phyloP scores from a whole-genome alignment of 2,888 invertebrate genomes.

The Adelphocoris suturalis region DNA sequence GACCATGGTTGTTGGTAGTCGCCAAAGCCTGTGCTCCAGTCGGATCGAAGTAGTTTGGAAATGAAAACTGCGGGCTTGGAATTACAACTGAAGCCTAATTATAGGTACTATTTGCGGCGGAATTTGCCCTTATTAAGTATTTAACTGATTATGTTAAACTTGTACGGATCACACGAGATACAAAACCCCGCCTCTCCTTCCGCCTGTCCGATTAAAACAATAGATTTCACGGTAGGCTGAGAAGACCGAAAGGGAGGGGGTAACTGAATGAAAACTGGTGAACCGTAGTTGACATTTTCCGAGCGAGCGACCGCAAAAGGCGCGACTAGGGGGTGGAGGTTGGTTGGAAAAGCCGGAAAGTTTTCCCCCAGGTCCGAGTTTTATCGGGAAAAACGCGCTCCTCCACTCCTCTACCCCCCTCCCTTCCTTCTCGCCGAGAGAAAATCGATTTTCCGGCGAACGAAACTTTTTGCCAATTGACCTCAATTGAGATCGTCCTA shows the following conservation, averaged over 20 bases:
- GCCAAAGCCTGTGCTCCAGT: too few species aligned
- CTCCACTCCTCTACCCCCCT: neutral
- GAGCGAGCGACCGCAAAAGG: neutral
- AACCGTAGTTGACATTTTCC: conserved; percentile 27
- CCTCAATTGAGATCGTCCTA: conserved; percentile 66
- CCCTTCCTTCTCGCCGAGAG: neutral
- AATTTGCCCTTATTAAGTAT: too few species aligned
- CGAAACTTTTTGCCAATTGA: conserved; percentile 66
- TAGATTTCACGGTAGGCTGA: conserved; percentile 3
- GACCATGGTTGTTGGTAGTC: too few species aligned
- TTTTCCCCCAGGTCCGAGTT: conserved; percentile 14
- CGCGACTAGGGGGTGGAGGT: neutral
- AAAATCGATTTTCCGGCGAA: conserved; percentile 40
- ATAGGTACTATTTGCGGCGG: too few species aligned
- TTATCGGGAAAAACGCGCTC: neutral
- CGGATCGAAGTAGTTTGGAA: too few species aligned
- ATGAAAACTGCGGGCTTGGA: too few species aligned
- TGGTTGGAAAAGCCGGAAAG: neutral
- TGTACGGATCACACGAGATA: neutral
- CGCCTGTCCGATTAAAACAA: neutral
- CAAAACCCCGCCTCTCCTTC: neutral
- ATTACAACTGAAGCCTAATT: too few species aligned
- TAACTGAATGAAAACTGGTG: conserved; percentile 31
- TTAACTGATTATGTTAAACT: too few species aligned
- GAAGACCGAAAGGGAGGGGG: neutral